Conservation (phyloP, 2,113 vertebrate genomes). For the Psephotus haematonotus region DNA sequence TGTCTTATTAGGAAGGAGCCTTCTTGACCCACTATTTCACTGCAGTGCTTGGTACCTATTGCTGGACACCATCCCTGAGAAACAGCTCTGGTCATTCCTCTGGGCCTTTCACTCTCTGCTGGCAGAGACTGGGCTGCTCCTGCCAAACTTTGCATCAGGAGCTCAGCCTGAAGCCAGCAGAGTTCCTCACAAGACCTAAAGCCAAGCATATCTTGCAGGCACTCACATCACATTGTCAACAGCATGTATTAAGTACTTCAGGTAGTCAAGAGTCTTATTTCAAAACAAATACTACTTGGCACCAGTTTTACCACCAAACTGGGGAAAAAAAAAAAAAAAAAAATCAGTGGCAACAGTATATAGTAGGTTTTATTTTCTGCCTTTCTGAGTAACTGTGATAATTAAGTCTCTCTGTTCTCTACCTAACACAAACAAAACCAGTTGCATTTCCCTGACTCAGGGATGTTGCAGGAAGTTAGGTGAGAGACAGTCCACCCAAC, state of each 20-base stretch:
- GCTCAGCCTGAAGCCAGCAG: not conserved
- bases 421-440: not conserved
- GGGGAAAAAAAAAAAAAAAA: not conserved
- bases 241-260: not conserved
- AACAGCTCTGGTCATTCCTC: not conserved
- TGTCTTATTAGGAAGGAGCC: constrained; percentile 70
- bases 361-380: not conserved
- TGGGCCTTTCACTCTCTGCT: rapidly evolving
- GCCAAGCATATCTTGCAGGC: not conserved
- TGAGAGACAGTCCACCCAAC: not conserved
- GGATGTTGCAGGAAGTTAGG: not conserved
- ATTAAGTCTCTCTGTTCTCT: not conserved
- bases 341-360: not conserved
- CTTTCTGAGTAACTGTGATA: not conserved
- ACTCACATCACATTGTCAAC: not conserved
- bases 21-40: constrained; percentile 60
- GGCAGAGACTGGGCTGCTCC: not conserved
- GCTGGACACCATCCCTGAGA: constrained; percentile 41
- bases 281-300: not conserved
- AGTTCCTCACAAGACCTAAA: not conserved
- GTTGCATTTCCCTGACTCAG: not conserved
- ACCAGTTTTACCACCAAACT: not conserved
- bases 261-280: not conserved
- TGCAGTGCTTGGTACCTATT: not conserved
- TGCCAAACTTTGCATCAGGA: rapidly evolving